These are phyloP conservation scores for Apodemus agrarius DNA, from an alignment of 2,797 vertebrate genomes.

Conservation along the genomic window DNA sequence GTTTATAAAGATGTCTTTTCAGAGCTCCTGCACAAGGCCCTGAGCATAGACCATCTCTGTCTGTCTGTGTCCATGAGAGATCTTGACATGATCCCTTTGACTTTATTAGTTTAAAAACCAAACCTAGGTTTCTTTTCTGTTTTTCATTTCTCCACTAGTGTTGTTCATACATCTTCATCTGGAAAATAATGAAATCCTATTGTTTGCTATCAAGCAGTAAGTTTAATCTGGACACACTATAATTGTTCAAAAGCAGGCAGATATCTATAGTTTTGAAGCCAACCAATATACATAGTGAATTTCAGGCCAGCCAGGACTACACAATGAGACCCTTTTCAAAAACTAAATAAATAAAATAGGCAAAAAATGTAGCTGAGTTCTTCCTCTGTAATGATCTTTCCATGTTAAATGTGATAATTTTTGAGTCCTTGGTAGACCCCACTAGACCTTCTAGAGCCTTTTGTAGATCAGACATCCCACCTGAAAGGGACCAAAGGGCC, in stretches of 20 bases:
- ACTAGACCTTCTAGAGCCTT: background rate
- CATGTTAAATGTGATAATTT: background rate
- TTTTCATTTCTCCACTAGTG: background rate
- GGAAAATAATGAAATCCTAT: background rate
- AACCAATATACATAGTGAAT: background rate
- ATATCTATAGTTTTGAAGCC: background rate
- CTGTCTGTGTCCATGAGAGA: background rate
- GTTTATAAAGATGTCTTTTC: background rate
- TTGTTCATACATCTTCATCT: background rate
- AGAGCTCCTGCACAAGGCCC: background rate
- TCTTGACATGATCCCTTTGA: background rate
- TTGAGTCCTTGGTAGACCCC: constrained; percentile 5
- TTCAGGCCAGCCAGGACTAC: background rate
- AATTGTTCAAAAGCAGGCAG: background rate
- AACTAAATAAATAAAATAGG: background rate
- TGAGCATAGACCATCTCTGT: background rate
- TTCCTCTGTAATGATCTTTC: background rate
- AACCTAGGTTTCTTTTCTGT: background rate
- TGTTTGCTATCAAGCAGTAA: background rate
- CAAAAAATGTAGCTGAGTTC: background rate
- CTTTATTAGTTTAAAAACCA: background rate
- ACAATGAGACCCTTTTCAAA: background rate
- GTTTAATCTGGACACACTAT: background rate
- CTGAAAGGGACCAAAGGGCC: background rate
- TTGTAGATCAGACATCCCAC: constrained; percentile 1